These are phyloP conservation scores for Acanthoscelides obtectus DNA, from an alignment of 2,888 invertebrate species.

Conservation along the genomic window DNA sequence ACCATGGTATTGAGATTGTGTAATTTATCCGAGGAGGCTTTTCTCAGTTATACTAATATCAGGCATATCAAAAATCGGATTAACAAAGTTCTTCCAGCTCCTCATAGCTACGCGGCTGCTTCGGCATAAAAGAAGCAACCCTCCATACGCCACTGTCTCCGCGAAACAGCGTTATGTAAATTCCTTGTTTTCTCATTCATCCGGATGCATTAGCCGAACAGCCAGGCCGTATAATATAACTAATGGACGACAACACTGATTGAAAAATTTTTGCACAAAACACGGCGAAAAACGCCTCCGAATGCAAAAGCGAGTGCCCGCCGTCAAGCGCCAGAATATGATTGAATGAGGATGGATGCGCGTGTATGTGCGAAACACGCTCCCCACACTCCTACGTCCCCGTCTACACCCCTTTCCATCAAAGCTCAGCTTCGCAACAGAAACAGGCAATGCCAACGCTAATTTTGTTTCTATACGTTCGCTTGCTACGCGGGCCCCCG, in stretches of 20 bases:
- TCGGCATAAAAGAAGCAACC: not conserved
- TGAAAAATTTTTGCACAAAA: constrained; percentile 45
- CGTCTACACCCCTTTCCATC: not conserved
- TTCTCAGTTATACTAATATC: too few species aligned
- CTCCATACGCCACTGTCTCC: not conserved
- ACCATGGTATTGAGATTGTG: too few species aligned
- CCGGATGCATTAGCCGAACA: constrained; percentile 44
- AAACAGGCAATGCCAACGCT: not conserved
- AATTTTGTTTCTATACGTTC: not conserved
- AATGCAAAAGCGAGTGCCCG: constrained; percentile 11
- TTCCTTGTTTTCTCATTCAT: constrained; percentile 42
- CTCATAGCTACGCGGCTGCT: too few species aligned
- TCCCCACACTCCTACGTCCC: not conserved
- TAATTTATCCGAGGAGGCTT: too few species aligned
- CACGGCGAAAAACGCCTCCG: constrained; percentile 42
- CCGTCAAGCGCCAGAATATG: constrained; percentile 36
- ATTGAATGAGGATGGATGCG: constrained; percentile 38
- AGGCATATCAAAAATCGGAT: too few species aligned
- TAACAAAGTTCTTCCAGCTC: too few species aligned
- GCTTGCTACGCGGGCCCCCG: not conserved
- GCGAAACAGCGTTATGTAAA: constrained; percentile 42
- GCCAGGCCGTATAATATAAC: constrained; percentile 44
- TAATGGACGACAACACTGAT: constrained; percentile 48
- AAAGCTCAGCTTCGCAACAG: not conserved
- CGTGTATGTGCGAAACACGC: not conserved